Percentiles rank a stretch among this genome's conserved stretches.
phyloP scores from a whole-genome alignment of 2,797 vertebrate species.

The Eutrigla gurnardus region DNA sequence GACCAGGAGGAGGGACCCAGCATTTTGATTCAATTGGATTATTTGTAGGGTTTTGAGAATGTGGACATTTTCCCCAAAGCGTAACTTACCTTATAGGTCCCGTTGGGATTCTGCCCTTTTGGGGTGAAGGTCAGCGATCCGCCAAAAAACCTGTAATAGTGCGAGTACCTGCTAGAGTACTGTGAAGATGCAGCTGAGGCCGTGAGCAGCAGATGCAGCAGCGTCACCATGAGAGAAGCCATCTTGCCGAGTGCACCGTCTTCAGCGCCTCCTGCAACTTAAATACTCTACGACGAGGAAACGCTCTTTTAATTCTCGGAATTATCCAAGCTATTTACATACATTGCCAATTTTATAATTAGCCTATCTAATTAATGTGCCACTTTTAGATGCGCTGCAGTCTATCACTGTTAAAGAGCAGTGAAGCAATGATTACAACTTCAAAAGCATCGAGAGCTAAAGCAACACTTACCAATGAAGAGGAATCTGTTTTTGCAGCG shows the following conservation, averaged over 20 bases:
- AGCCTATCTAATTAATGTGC: too few species aligned
- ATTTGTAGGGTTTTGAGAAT: too few species aligned
- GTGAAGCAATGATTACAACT: too few species aligned
- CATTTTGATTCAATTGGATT: too few species aligned
- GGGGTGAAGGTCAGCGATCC: slow-evolving; percentile 42
- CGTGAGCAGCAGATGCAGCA: slow-evolving; percentile 43
- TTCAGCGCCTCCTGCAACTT: not conserved
- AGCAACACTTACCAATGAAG: too few species aligned
- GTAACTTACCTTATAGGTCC: slow-evolving; percentile 31
- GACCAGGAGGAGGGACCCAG: not conserved
- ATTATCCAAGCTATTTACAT: too few species aligned
- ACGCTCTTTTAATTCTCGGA: too few species aligned
- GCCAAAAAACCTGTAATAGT: slow-evolving; percentile 7
- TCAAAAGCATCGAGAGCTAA: too few species aligned
- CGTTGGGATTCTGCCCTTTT: slow-evolving; percentile 22
- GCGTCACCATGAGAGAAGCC: slow-evolving; percentile 10
- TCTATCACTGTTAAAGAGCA: too few species aligned
- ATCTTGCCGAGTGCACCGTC: slow-evolving; percentile 9
- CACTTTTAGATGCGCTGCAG: too few species aligned
- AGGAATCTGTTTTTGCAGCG: too few species aligned
- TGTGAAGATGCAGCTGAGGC: slow-evolving; percentile 15
- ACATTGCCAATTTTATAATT: too few species aligned
- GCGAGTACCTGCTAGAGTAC: not conserved
- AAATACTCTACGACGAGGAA: slow-evolving; percentile 4
- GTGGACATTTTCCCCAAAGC: not conserved